Conservation (phyloP, 2,113 vertebrate species). For the Chaetodon auriga region DNA sequence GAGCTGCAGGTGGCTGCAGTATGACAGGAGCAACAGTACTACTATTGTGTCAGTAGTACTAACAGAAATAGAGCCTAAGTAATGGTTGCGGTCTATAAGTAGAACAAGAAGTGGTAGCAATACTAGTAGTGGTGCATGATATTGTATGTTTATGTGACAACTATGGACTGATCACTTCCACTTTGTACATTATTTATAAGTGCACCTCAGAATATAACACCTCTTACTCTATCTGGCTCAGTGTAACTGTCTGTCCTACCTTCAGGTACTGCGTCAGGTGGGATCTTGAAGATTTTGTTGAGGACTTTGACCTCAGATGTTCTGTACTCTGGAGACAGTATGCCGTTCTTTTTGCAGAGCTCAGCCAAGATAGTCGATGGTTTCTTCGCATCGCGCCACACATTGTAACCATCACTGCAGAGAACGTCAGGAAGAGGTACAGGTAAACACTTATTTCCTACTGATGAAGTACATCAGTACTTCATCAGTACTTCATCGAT, state of each 20-base stretch:
- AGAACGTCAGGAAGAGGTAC: neutral
- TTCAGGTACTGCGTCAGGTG: constrained; percentile 87
- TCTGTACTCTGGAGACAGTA: constrained; percentile 89
- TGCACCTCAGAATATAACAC: neutral
- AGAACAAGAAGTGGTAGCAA: neutral
- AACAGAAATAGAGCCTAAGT: neutral
- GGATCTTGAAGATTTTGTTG: constrained; percentile 93
- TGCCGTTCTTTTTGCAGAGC: constrained; percentile 89
- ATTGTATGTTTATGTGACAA: neutral
- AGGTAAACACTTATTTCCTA: neutral
- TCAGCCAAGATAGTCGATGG: constrained; percentile 90
- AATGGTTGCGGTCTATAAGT: neutral
- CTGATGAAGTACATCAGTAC: neutral
- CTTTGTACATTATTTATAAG: neutral
- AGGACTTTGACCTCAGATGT: constrained; percentile 90
- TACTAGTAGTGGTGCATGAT: neutral
- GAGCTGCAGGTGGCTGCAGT: neutral
- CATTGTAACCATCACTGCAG: constrained; percentile 90
- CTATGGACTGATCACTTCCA: neutral
- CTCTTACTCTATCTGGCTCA: neutral
- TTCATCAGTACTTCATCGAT: too few relatives aligned
- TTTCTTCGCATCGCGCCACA: constrained; percentile 91
- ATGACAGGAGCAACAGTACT: neutral
- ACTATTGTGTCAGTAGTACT: neutral
- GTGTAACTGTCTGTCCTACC: constrained; percentile 77